Evolutionary conservation across 64 coral and sea anemone species (phyloP).

Genomic region (Dendronephthya gigantea): DNA sequence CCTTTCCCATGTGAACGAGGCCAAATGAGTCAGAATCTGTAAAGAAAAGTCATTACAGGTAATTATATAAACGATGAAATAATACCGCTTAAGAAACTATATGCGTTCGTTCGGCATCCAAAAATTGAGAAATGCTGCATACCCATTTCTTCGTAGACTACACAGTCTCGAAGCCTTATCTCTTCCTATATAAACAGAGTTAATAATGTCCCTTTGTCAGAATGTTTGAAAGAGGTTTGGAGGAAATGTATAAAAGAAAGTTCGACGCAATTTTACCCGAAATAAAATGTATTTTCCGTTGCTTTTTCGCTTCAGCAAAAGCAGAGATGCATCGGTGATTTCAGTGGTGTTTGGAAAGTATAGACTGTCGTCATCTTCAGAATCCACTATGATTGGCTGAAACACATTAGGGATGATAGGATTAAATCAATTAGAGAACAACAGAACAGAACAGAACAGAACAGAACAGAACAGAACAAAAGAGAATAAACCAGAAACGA

Average conservation of each 20-base stretch:
- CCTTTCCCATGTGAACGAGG: slow-evolving; percentile 2
- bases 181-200: background rate
- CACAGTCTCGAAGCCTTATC: background rate
- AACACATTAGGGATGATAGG: background rate
- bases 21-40: background rate
- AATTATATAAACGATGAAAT: too few relatives aligned
- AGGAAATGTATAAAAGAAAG: background rate
- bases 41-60: background rate
- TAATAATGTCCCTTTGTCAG: background rate
- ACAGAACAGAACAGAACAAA: too few relatives aligned
- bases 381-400: slow-evolving; percentile 54
- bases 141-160: background rate
- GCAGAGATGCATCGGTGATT: slow-evolving; percentile 59
- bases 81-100: too few relatives aligned
- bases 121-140: background rate
- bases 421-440: too few relatives aligned
- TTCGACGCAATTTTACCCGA: background rate
- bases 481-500: too few relatives aligned
- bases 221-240: background rate
- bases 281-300: slow-evolving; percentile 91
- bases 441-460: too few relatives aligned
- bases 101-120: too few relatives aligned
- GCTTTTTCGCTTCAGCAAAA: slow-evolving; percentile 78
- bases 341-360: slow-evolving; percentile 61
- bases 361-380: slow-evolving; percentile 33